These are phyloP conservation scores for Sarcophilus harrisii DNA, from an alignment of 2,797 vertebrate genomes.

Conservation along the genomic window DNA sequence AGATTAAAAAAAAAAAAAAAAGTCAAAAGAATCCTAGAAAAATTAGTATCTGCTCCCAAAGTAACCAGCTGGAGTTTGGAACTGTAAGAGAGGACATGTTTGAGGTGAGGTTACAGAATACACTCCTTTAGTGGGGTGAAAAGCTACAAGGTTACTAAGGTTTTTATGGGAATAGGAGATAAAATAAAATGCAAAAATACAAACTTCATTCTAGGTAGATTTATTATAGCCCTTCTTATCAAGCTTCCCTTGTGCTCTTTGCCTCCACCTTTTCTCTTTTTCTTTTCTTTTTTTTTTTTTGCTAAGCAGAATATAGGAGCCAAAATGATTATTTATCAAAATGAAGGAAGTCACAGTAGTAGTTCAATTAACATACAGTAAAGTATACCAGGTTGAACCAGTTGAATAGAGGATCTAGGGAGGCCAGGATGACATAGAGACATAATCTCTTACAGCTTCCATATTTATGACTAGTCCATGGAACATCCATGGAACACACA, in stretches of 20 bases:
- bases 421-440: constrained; percentile 8
- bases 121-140: background rate
- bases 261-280: background rate
- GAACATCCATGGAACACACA: constrained; percentile 62
- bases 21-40: constrained; percentile 49
- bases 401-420: background rate
- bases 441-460: constrained; percentile 56
- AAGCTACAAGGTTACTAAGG: background rate
- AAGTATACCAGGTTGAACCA: background rate
- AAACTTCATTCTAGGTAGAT: background rate
- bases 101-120: background rate
- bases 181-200: background rate
- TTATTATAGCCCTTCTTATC: background rate
- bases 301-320: background rate
- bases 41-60: constrained; percentile 54
- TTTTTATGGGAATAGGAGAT: background rate
- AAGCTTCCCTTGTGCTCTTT: background rate
- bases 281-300: background rate
- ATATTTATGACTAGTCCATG: constrained; percentile 72
- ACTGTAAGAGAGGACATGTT: constrained; percentile 76
- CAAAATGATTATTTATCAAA: background rate
- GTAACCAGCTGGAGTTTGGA: constrained; percentile 50
- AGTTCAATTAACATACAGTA: background rate
- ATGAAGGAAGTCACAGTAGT: background rate
- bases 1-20: constrained; percentile 58